Base-by-base conservation (phyloP, 2,888 invertebrate genomes). In the Apoda limacodes region DNA sequence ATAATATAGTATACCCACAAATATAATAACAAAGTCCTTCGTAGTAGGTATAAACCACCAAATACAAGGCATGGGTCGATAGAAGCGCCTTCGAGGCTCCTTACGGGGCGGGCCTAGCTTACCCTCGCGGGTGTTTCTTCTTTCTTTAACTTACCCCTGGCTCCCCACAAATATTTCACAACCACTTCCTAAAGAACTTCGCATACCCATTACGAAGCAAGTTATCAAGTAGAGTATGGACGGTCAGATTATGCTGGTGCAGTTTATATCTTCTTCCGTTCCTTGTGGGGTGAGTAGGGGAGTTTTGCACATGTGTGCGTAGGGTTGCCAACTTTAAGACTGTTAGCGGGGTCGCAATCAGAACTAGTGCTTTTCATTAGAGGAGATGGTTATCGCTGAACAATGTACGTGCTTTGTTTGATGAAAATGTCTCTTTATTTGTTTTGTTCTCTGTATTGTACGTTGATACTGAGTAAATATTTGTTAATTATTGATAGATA, bases 261-360 rank as follows among this genome's bases (percentile, higher is more conserved):
- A 43, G 52, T 53, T 55, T 50, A 51, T 57, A 60, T 61, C 63
- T 69, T 68, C 58, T 50, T 52, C 56, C 58, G 55, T 58, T 66
- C 60, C 62, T 66, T 56, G 34, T 56, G 60, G 60, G 60, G 48
- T 51, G 68, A 50, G 57, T 42, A 24, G 46, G 51, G 50, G 46
- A 29, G 42, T 45, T 37, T 28, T 43, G 37, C 52, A 47, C 43
- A 40, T 59, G 55, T 66, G 68, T 70, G 71, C 48, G 68, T 51
- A 56, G 57, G n/a, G 59, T 46, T 56, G 49, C 65, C 55, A 72
- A 69, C 67, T 71, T 72, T 70, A 74, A 80, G 76, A 80, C 72
- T 71, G 74, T 72, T 72, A 69, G 61, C 57, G 68, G 68, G 74
- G 67, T 67, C 71, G 75, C 74, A 76, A 76, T 76, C 75, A 74